Evolutionary conservation across 2,113 vertebrate genomes (phyloP), one percentile per base, ranked within the genome.

Genomic region (Aphelocoma coerulescens): DNA sequence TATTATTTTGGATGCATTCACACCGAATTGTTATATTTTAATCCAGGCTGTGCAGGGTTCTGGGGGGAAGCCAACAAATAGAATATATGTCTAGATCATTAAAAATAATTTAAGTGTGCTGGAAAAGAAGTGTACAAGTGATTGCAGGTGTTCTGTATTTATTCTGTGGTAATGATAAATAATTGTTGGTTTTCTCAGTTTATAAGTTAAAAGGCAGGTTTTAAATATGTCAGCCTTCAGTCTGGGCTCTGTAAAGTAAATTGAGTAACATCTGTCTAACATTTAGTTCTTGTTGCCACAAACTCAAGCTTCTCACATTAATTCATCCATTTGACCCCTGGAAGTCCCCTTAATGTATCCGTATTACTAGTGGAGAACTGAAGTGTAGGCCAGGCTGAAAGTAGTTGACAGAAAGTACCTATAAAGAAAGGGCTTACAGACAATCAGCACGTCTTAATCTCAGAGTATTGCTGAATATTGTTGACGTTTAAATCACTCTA

Each of bases 21-120:
- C 15, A 89, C 67, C 85, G 74, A 79, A 75, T 91, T 92, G 32
- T 85, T 85, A 35, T 66, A 94, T 83, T 96, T 97, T 90, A 87
- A 87, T 95, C 84, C 49, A 73, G 73, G 44, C 59, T 77, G 32
- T 93, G 23, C n/a, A 89, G 46, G 32, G 62, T 91, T 81, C 76
- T 89, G 35, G 66, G 59, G 37, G 39, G 24, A 92, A 94, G 58
- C 58, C 77, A 84, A 72, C 62, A 80, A 91, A 37, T 44, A 51
- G 24, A 68, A 55, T 89, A 32, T 80, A 52, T 89, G 76, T 71
- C 37, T 94, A 49, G 44, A 66, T 95, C 49, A 80, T 96, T 94
- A 74, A 91, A 96, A 93, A 89, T 87, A 89, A 97, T 85, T 82
- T 74, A 65, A 89, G 41, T 85, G 43, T 68, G 20, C 54, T 82